Conservation (phyloP, 2,797 vertebrate species). For the Dryobates pubescens region DNA sequence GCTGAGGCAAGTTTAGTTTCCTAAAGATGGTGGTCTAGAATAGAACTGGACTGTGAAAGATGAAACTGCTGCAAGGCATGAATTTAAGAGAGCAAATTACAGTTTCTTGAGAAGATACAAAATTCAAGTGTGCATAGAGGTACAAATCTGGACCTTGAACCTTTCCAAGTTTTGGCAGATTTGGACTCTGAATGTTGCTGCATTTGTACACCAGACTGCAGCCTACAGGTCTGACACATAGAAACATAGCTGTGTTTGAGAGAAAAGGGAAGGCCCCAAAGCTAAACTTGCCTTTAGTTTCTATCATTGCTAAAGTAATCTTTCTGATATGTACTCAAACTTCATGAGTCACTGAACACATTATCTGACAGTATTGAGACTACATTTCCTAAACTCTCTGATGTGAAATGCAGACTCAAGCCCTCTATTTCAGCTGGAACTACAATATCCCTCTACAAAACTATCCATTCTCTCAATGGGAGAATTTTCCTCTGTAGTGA, state of each 20-base stretch:
- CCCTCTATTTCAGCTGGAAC: background rate
- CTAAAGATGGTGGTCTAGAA: background rate
- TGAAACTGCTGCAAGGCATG: background rate
- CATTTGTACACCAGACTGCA: background rate
- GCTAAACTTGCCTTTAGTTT: background rate
- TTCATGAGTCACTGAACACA: fast-evolving
- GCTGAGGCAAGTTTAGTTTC: background rate
- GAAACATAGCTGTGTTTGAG: background rate
- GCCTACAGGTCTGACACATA: background rate
- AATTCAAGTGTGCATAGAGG: background rate
- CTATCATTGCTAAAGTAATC: background rate
- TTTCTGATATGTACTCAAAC: background rate
- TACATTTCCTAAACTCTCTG: background rate
- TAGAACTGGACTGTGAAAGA: background rate
- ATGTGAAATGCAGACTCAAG: background rate
- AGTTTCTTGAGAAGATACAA: background rate
- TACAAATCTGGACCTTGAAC: background rate
- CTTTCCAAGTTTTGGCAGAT: background rate
- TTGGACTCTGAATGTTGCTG: background rate
- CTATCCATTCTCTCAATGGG: background rate
- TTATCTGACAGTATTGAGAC: background rate
- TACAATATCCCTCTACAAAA: background rate
- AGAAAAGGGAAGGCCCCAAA: background rate
- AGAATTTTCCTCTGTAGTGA: background rate
- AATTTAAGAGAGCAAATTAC: background rate